Base-by-base conservation (phyloP, 2,888 invertebrate species). In the Noctuana brunneofusca region DNA sequence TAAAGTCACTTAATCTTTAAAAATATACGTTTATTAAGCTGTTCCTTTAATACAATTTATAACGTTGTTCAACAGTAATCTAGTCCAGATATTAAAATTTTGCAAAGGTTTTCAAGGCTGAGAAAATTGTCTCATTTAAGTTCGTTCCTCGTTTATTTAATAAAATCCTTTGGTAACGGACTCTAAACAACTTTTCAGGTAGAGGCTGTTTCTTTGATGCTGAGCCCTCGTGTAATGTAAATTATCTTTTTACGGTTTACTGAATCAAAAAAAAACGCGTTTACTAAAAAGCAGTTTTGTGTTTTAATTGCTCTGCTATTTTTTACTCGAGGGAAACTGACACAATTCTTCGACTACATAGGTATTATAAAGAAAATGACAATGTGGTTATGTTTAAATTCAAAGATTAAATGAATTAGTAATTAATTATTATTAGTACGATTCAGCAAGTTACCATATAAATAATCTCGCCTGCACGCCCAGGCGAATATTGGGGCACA, bases 121-220 rank as follows among this genome's bases (percentile, higher is more conserved):
- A 2, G 24, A 52, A 52, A 32, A 32, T 52, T 52, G 52, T 52
- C 16, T 50, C 16, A 32, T 52, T 52, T 52, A 32, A 18, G 52
- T 49, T 24, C 49, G 22, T 49, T 24, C 49, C 49, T 49, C 49
- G 49, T 22, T 49, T 49, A 49, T 49, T 49, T 49, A 49, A 49
- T 49, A 24, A 49, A 49, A 49, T 24, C 49, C 49, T 49, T 22
- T 22, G 24, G 14, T 49, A 24, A 49, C 49, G 49, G 27, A n/a
- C 48, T 48, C n/a, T 48, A 24, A 48, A 11, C 14, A 27, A 49
- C 22, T 49, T 49, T 49, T 49, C 24, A 22, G 49, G 24, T 49
- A 14, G n/a, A 27, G 49, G 5, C 27, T n/a, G 49, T 49, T 24
- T 27, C 49, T 49, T 49, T 49, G 49, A 49, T 24, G 49, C 14